Conservation (phyloP, 2,888 invertebrate species). For the Pristionchus maxplancki region DNA sequence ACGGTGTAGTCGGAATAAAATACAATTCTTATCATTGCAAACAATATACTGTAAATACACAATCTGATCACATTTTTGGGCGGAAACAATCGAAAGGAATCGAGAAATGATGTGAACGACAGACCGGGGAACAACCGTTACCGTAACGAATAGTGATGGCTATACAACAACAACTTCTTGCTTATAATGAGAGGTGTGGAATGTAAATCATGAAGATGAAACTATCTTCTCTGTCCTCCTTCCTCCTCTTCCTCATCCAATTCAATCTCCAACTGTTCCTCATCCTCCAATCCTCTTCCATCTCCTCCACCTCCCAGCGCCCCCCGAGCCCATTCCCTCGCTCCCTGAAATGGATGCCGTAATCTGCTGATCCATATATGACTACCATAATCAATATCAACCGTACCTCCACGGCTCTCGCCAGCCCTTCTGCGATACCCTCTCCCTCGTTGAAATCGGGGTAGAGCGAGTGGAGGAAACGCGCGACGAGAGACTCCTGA, state of each 20-base stretch:
- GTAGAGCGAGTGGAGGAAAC: conserved; percentile 53
- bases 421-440: neutral
- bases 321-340: neutral
- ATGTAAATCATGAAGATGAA: too few relatives aligned
- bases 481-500: conserved; percentile 26
- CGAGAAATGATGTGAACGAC: neutral
- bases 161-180: too few relatives aligned
- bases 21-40: neutral
- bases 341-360: neutral
- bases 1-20: conserved; percentile 10
- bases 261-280: conserved; percentile 1
- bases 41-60: neutral
- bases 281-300: neutral
- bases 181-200: neutral
- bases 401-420: conserved; percentile 20
- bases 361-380: neutral
- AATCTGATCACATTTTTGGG: conserved; percentile 1
- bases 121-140: neutral
- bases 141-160: neutral
- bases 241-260: neutral
- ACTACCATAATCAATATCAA: neutral
- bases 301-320: conserved; percentile 18
- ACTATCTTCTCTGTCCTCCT: neutral
- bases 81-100: neutral
- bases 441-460: conserved; percentile 51